Evolutionary conservation across 2,113 vertebrate species (phyloP).

Genomic region (Serranochromis macrocephalus): DNA sequence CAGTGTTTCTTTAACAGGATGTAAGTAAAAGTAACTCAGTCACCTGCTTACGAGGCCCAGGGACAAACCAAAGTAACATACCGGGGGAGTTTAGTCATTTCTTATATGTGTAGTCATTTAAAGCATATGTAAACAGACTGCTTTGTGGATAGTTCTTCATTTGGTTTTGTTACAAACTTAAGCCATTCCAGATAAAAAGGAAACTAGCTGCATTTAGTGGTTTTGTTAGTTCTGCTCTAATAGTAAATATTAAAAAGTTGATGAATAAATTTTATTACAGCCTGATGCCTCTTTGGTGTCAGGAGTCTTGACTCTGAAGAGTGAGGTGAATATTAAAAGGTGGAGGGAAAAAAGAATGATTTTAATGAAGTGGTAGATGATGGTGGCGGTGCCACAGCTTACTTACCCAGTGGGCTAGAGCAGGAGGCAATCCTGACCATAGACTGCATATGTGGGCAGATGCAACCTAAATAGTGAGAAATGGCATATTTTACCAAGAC

Average conservation of each 20-base stretch:
- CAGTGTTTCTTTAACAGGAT: not conserved
- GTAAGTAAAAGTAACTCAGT: not conserved
- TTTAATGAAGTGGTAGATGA: not conserved
- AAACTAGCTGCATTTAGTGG: not conserved
- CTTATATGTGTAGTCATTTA: not conserved
- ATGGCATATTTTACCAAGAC: not conserved
- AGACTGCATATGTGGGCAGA: not conserved
- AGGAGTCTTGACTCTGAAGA: not conserved
- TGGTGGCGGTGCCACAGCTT: not conserved
- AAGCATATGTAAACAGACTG: not conserved
- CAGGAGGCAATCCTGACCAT: not conserved
- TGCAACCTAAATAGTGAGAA: not conserved
- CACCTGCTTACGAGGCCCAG: not conserved
- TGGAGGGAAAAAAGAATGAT: rapidly evolving
- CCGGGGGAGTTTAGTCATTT: not conserved
- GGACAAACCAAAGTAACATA: not conserved
- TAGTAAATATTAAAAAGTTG: not conserved
- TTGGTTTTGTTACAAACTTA: not conserved
- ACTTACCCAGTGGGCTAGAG: not conserved
- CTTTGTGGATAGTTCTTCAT: not conserved
- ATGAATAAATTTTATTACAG: not conserved
- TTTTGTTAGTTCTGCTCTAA: not conserved
- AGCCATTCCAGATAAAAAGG: not conserved
- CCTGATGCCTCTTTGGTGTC: not conserved
- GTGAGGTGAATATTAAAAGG: not conserved